Base-by-base conservation (phyloP, 2,888 invertebrate species). In the Lithophane leautieri region DNA sequence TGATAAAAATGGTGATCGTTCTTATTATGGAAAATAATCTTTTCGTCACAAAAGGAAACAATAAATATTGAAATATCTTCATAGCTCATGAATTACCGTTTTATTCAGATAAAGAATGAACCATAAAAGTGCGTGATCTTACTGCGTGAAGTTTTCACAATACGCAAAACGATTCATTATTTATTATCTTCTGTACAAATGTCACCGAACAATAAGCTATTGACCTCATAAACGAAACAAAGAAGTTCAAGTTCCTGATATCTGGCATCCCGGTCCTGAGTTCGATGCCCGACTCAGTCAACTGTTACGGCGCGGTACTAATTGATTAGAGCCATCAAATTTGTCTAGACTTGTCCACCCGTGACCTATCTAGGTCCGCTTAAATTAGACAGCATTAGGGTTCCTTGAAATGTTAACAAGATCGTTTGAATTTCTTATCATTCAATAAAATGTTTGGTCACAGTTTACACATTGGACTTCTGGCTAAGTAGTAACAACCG, bases 281-380 rank as follows among this genome's bases (percentile, higher is more conserved):
- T 94, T 94, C 95, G 91, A 91, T 84, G 94, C 42, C 94, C 95
- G 91, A 89, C 73, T 88, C 91, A 91, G 89, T 90, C 89, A 89
- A 92, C 89, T 91, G 91, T 89, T 89, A 89, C 92, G 91, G 84
- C 88, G 90, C 93, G 93, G 74, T 88, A 85, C 92, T 92, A 95
- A 95, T 95, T 94, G 92, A 94, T 95, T 93, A 89, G 80, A 78
- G 83, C 89, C 90, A 92, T 90, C 87, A 90, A 92, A 90, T 91
- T 91, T 83, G 88, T 88, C 94, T 94, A 93, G 94, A 92, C 90
- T 90, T 87, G 89, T 78, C 89, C 89, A 89, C 88, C 90, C 93
- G 92, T 93, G 93, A 93, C 92, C 90, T 91, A 90, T 91, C 92
- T 93, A 92, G 92, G 89, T 87, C 84, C 77, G 77, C 44, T 47